Base-by-base conservation (phyloP, 2,888 invertebrate species). In the Alitta virens region DNA sequence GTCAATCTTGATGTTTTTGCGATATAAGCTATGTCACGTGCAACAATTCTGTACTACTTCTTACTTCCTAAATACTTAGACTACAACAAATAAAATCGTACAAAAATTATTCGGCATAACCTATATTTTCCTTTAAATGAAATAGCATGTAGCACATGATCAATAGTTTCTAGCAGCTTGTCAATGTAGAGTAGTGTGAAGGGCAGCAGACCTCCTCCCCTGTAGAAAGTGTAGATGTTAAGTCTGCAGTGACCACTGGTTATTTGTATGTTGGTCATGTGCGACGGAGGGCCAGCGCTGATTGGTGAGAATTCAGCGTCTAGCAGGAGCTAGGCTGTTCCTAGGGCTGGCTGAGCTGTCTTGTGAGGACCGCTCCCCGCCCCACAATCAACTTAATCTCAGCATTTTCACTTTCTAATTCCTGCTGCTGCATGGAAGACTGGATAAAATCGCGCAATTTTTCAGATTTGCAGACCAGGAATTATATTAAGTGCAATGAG, bases 381-480 rank as follows among this genome's bases (percentile, higher is more conserved):
- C 33, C 33, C 12, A 33, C 33, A 59, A 59, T 59, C 52, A 51
- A 50, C 38, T 59, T 59, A 59, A 59, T 59, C 59, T 40, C 49
- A 27, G 51, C 49, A 59, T 52, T 50, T 33, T 49, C 50, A 49
- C 40, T 52, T 51, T 59, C 51, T n/a, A 21, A 50, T 51, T 26
- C 51, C 59, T 23, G 59, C 38, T 50, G 59, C 51, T 51, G 51
- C 51, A 59, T 59, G 33, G 33, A 33, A 12, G 33, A 33, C 33
- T 12, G 12, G 12, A 33, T 33, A 12, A 59, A 46, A 24, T 25
- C 23, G n/a, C 59, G 33, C 33, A 33, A 51, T 51, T 59, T 58
- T 59, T 59, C 59, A 59, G 59, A 59, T 59, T 59, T 59, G 59
- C 59, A 27, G 59, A 27, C 23, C 59, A 59, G 49, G 59, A 59